Evolutionary conservation across 2,113 vertebrate genomes (phyloP).

Genomic region (Pungitius pungitius): DNA sequence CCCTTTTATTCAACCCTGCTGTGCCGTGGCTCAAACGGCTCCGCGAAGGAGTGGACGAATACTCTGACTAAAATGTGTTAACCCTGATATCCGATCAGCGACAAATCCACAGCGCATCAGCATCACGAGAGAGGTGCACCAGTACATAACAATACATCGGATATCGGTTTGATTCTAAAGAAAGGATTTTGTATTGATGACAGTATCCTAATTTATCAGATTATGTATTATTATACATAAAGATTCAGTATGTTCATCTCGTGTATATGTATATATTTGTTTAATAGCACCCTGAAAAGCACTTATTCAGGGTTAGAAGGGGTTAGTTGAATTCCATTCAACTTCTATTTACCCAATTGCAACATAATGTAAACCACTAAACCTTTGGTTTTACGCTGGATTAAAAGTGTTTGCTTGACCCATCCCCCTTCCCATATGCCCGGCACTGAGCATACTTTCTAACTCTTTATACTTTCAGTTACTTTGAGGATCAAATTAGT

Average conservation of each 20-base stretch:
- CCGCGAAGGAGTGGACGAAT: too few species aligned
- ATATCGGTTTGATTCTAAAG: too few species aligned
- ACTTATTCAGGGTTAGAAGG: background rate
- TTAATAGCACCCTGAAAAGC: background rate
- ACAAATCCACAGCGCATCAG: too few species aligned
- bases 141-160: too few species aligned
- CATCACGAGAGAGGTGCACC: too few species aligned
- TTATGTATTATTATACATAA: too few species aligned
- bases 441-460: background rate
- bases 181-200: too few species aligned
- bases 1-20: background rate
- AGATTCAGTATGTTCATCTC: too few species aligned
- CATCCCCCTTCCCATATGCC: background rate
- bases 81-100: too few species aligned
- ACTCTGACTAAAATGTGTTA: too few species aligned
- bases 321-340: background rate
- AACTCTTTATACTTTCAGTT: background rate
- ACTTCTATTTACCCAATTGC: background rate
- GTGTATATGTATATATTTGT: too few species aligned
- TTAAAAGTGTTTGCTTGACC: background rate
- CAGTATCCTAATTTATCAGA: too few species aligned
- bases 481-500: background rate
- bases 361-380: background rate
- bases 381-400: background rate
- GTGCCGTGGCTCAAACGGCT: background rate